phyloP scores from a whole-genome alignment of 2,888 invertebrate genomes.

The Neocrepidodera transversa region DNA sequence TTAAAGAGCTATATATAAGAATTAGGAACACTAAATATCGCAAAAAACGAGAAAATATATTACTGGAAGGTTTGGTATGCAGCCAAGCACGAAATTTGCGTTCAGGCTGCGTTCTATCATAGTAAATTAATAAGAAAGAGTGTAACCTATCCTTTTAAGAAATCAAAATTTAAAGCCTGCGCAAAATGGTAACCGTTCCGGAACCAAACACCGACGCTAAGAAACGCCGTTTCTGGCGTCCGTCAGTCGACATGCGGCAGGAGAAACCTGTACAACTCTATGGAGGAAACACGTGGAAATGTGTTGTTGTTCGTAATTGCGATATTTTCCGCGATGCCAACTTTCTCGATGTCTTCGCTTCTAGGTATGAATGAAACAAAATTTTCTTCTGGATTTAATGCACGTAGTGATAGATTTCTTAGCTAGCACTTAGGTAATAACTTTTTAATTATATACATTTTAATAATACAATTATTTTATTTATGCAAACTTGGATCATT shows the following conservation, averaged over 20 bases:
- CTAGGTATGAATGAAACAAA: slow-evolving; percentile 24
- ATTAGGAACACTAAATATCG: slow-evolving; percentile 9
- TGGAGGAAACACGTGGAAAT: slow-evolving; percentile 44
- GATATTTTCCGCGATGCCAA: slow-evolving; percentile 32
- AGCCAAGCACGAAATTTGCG: slow-evolving; percentile 33
- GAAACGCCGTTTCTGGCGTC: slow-evolving; percentile 40
- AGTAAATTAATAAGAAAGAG: slow-evolving; percentile 36
- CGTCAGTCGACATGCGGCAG: slow-evolving; percentile 52
- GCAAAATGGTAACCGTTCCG: slow-evolving; percentile 31
- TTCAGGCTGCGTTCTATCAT: slow-evolving; percentile 33
- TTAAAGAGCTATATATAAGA: slow-evolving; percentile 6
- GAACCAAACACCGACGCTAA: slow-evolving; percentile 36
- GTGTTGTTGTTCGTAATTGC: slow-evolving; percentile 40
- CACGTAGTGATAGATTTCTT: not conserved
- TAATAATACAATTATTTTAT: too few relatives aligned
- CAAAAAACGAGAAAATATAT: slow-evolving; percentile 12
- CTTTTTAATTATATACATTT: too few relatives aligned
- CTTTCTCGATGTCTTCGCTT: slow-evolving; percentile 15
- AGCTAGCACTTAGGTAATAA: not conserved
- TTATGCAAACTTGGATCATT: too few relatives aligned
- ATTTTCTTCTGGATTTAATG: not conserved
- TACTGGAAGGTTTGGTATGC: slow-evolving; percentile 22
- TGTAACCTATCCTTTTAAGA: slow-evolving; percentile 40
- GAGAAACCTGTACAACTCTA: slow-evolving; percentile 43
- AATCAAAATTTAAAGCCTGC: slow-evolving; percentile 44